Evolutionary conservation across 2,113 vertebrate species (phyloP), one percentile per base, ranked within the genome.

Genomic region (Microtus montanus): DNA sequence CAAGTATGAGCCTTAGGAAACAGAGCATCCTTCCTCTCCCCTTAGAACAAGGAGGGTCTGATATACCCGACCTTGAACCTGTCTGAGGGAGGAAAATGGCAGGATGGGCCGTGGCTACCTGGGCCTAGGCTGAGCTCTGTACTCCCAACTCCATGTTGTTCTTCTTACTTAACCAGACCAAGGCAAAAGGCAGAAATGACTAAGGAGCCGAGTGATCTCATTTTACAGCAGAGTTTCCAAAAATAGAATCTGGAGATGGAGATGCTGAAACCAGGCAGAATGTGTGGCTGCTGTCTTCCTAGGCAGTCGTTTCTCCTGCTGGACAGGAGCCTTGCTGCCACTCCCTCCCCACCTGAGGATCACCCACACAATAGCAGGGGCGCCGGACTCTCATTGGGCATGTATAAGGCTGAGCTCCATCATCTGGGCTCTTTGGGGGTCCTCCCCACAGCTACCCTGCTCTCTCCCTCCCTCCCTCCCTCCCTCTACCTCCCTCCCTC

Each of bases 311-410:
- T 41, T 20, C 70, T 30, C 54, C 38, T 74, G 47, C 35, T 1
- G 0, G 33, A 41, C 26, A 22, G 68, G 61, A 77, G 4, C 0
- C 13, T 41, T 1, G 1, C 35, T n/a, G 0, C 5, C 5, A 38
- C 38, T 20, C 22, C 12, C 3, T 33, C 49, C 41, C 73, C 12
- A 26, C 9, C 14, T 2, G 2, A 19, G 2, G 9, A 44, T 7
- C 7, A 22, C 6, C 6, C 1, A 0, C 12, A 14, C 2, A 22
- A 28, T 22, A 11, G 7, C 47, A 5, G 79, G 12, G 28, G 54
- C 5, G 13, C 19, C 10, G 0, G 84, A n/a, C 41, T 64, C 66
- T 17, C 7, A 33, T 22, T 15, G 10, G 7, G 10, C 5, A 22
- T 2, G 22, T 38, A 5, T 10, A 17, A 30, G 0, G 0, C 61